A percentile compares a stretch with the other conserved stretches of the same genome.
Conservation (phyloP, 2,888 invertebrate species). For the Drosophila macrospina region DNA sequence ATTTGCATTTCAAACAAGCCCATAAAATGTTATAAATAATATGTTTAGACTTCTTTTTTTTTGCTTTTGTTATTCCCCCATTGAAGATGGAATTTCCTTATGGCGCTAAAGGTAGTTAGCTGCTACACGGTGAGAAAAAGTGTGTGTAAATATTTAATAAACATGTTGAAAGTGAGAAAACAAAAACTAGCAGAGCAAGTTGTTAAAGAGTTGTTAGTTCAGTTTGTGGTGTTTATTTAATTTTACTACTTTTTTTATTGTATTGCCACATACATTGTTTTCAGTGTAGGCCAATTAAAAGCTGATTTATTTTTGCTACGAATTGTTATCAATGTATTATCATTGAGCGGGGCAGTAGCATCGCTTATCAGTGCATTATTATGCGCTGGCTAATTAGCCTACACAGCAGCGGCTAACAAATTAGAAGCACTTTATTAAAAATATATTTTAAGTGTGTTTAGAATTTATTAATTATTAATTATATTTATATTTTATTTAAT, state of each 20-base stretch:
- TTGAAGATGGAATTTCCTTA: slow-evolving; percentile 19
- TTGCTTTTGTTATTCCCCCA: slow-evolving; percentile 34
- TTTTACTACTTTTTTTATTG: too few relatives aligned
- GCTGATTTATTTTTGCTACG: slow-evolving; percentile 36
- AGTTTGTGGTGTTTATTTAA: too few relatives aligned
- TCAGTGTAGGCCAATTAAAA: slow-evolving; percentile 36
- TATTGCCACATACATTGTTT: not conserved
- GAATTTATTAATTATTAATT: not conserved
- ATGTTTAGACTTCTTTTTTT: slow-evolving; percentile 20
- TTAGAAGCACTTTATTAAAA: slow-evolving; percentile 1
- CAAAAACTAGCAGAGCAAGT: not conserved
- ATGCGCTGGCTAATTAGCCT: slow-evolving; percentile 49
- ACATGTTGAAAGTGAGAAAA: not conserved
- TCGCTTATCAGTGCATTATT: slow-evolving; percentile 66
- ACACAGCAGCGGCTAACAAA: slow-evolving; percentile 33
- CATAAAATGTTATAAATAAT: slow-evolving; percentile 62
- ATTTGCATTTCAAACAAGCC: slow-evolving; percentile 38
- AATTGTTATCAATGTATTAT: slow-evolving; percentile 66
- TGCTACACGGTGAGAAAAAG: slow-evolving; percentile 19
- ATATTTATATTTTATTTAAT: too few relatives aligned
- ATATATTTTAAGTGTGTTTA: too few relatives aligned
- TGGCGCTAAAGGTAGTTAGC: slow-evolving; percentile 1
- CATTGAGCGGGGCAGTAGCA: slow-evolving; percentile 60
- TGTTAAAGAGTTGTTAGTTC: too few relatives aligned
- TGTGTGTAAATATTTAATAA: not conserved